Base-by-base conservation (phyloP, 2,113 vertebrate species). In the Tringa solitaria region DNA sequence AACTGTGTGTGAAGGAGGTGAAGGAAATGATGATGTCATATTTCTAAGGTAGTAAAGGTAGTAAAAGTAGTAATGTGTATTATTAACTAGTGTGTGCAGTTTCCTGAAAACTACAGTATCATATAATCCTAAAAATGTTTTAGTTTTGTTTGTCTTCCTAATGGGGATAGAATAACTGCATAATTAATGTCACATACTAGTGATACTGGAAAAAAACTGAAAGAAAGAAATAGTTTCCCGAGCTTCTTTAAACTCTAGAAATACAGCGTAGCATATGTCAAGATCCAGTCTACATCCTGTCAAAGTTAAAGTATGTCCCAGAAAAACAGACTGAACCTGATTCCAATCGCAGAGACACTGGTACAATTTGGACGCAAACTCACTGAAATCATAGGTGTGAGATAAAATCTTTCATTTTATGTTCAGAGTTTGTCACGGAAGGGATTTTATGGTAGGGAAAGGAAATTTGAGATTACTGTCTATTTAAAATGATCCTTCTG, bases 181-280 rank as follows among this genome's bases (percentile, higher is more conserved):
- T 96, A 89, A 92, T 94, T 94, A 95, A 87, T 35, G 30, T 45
- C 87, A 67, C 19, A 84, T 48, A 51, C 48, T 35, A 91, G 75
- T 87, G 90, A 63, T 48, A 82, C 23, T 30, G 5, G 63, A 96
- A 97, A 91, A 69, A 67, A 32, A 81, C 46, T 86, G 56, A 50
- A 76, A 95, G 61, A 30, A 96, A n/a, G 19, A 92, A 94, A 54
- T 39, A 65, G 84, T 72, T 64, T 87, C 41, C 72, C 87, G 41
- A 95, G 53, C 13, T 72, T 56, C 43, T 94, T 84, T 57, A 84
- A 89, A 92, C 60, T 87, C 35, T 83, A 94, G 61, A 95, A 82
- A 84, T 48, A 74, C 82, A 89, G n/a, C 3, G 3, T 39, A 59
- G 37, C 20, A 51, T 72, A 46, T 87, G 72, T 87, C 84, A 81